phyloP scores from a whole-genome alignment of 2,113 vertebrate species.

The Sterrhoptilus dennistouni region DNA sequence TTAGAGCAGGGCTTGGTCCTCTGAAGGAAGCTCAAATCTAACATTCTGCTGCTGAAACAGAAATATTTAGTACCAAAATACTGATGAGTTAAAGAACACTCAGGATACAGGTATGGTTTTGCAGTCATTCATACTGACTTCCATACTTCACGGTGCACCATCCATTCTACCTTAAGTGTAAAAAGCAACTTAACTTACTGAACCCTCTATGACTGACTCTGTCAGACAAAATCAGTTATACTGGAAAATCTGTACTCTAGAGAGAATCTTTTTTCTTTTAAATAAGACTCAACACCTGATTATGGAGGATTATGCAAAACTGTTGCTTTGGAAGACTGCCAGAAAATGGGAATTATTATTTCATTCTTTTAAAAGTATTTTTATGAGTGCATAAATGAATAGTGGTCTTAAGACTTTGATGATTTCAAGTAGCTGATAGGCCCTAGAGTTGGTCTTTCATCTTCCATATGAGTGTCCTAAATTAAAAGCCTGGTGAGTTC shows the following conservation, averaged over 20 bases:
- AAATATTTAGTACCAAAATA: not conserved
- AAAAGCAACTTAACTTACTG: not conserved
- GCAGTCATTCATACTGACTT: not conserved
- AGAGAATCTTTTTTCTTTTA: not conserved
- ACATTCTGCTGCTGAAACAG: not conserved
- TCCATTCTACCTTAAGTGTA: not conserved
- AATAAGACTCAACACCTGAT: not conserved
- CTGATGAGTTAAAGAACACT: not conserved
- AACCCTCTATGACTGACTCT: not conserved
- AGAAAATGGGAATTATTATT: not conserved
- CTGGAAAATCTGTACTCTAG: not conserved
- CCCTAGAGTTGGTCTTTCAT: not conserved
- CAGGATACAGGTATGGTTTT: not conserved
- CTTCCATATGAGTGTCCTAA: not conserved
- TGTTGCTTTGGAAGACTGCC: not conserved
- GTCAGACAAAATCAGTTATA: not conserved
- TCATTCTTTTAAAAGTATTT: not conserved
- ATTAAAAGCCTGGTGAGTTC: not conserved
- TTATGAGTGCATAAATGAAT: not conserved
- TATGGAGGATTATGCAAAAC: not conserved
- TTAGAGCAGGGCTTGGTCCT: not conserved
- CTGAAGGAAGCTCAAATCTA: not conserved
- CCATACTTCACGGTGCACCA: not conserved
- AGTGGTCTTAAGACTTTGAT: not conserved
- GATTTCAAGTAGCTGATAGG: not conserved